Evolutionary conservation across 2,113 vertebrate species (phyloP), one percentile per base, ranked within the genome.

Genomic region (Leptodactylus fuscus): DNA sequence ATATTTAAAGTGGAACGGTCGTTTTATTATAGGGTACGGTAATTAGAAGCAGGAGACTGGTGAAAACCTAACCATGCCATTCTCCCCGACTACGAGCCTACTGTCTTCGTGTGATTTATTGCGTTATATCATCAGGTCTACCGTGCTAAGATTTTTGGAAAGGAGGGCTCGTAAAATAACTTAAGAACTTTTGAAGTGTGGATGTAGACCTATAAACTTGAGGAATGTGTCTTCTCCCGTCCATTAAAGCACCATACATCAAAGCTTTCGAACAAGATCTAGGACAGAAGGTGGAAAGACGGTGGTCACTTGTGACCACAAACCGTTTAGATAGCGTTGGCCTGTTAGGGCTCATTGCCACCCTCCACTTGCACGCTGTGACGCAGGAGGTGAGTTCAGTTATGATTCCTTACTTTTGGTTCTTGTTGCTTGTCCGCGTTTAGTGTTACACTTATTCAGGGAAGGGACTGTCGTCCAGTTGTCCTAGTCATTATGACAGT

Each of bases 1-100:
- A 80, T 62, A 62, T 80, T 62, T 27, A 79, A 79, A 60, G 34
- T 22, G 34, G 32, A 24, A 58, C 3, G 22, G 62, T 41, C 5
- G 41, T 79, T 60, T 58, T 36, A 60, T 62, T 62, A 62, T 24
- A 44, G 7, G 34, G 16, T 24, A 29, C 34, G 22, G 32, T 79
- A 79, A 79, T 79, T 24, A 24, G 20, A 41, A 58, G 20, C 76
- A 79, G 29, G 5, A 69, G 65, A n/a, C 48, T 22, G 27, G n/a
- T 49, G 32, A 77, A 46, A n/a, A 73, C 2, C 34, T 71, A 32
- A 32, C 32, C 32, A 6, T 13, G 29, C 20, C 29, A 36, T 20
- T 5, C 62, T 67, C 20, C 16, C 6, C 2, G 2, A 38, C 32
- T 36, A 20, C 3, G 65, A 69, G 32, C 7, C 38, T 69, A 24